These are phyloP conservation scores for Halcyon senegalensis DNA, from an alignment of 2,113 vertebrate species.

Conservation along the genomic window DNA sequence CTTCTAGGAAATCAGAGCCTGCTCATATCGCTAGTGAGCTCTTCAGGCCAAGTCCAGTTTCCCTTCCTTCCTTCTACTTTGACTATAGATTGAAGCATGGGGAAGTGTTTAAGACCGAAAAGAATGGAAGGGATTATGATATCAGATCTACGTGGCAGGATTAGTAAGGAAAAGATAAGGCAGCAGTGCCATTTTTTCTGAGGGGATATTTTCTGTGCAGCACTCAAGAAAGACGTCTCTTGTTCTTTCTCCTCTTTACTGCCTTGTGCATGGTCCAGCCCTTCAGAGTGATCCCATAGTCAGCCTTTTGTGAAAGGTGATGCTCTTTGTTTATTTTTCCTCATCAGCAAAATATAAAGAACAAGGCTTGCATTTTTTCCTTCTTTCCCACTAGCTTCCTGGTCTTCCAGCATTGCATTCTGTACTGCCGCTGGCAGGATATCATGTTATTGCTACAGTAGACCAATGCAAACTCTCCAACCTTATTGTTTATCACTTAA, in stretches of 20 bases:
- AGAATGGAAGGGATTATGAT: neutral
- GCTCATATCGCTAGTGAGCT: neutral
- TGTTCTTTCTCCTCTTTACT: neutral
- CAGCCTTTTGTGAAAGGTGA: neutral
- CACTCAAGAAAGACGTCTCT: neutral
- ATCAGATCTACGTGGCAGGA: neutral
- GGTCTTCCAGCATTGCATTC: neutral
- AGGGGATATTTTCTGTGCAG: neutral
- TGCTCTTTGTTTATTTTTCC: neutral
- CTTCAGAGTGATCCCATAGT: neutral
- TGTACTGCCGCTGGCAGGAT: conserved; percentile 49
- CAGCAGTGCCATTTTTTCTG: neutral
- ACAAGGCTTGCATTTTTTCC: neutral
- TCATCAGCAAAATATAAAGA: conserved; percentile 28
- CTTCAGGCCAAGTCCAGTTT: neutral
- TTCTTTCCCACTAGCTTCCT: neutral
- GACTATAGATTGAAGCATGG: neutral
- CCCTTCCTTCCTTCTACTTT: neutral
- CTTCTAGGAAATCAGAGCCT: neutral
- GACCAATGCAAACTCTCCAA: neutral
- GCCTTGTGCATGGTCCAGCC: neutral
- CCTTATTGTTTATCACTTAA: neutral
- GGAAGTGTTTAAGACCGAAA: neutral
- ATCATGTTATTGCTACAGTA: conserved; percentile 25
- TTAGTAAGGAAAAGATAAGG: neutral